phyloP scores from a whole-genome alignment of 2,113 vertebrate genomes.

The Damaliscus lunatus region DNA sequence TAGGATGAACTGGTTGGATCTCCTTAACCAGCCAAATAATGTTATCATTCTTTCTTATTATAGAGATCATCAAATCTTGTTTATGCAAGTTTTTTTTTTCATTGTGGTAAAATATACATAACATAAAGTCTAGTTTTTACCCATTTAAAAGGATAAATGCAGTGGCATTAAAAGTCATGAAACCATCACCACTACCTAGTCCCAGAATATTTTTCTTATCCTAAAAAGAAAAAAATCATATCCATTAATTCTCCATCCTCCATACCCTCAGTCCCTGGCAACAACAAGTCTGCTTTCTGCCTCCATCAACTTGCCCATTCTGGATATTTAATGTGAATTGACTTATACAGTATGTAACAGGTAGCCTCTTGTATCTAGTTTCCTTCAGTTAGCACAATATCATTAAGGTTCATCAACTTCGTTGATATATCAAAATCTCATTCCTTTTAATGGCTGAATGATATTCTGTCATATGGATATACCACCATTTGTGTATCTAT shows the following conservation, averaged over 20 bases:
- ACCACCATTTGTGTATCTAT: neutral
- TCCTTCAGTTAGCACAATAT: neutral
- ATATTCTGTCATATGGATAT: neutral
- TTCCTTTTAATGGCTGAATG: neutral
- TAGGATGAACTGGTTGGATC: too few relatives aligned
- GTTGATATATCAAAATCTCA: neutral
- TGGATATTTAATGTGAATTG: neutral
- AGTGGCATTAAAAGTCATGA: neutral
- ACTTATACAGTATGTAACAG: neutral
- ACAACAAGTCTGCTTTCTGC: neutral
- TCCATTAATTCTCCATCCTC: neutral
- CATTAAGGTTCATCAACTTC: neutral
- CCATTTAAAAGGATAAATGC: neutral
- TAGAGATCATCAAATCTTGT: neutral
- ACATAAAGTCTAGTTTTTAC: neutral
- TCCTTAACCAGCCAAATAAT: neutral
- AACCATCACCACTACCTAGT: neutral
- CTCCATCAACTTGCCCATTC: neutral
- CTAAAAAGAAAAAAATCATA: neutral
- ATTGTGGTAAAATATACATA: neutral
- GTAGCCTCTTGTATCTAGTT: neutral
- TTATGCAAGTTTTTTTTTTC: neutral
- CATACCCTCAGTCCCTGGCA: neutral
- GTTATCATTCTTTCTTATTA: neutral
- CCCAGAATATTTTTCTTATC: neutral